These are phyloP conservation scores for Zenarchopterus dispar DNA, from an alignment of 2,797 vertebrate genomes.

Conservation along the genomic window DNA sequence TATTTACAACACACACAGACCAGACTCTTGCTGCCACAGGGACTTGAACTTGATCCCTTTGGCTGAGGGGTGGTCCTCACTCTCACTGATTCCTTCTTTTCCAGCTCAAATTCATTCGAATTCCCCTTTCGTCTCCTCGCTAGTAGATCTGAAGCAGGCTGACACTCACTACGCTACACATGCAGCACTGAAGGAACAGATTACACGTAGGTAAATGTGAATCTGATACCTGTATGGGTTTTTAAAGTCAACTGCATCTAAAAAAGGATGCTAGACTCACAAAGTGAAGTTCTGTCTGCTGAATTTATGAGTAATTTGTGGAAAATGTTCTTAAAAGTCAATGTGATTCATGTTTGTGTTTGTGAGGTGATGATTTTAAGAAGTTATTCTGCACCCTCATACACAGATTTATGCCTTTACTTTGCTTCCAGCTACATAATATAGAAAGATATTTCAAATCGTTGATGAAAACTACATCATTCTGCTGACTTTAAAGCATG, in stretches of 20 bases:
- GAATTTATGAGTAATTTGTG: too few species aligned
- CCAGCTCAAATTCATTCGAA: constrained; percentile 32
- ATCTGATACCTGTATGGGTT: not conserved
- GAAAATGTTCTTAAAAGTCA: too few species aligned
- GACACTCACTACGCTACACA: not conserved
- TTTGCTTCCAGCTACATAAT: too few species aligned
- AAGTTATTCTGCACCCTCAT: too few species aligned
- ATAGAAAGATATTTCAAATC: too few species aligned
- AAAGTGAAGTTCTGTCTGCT: too few species aligned
- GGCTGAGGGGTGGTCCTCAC: constrained; percentile 15
- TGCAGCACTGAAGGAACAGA: not conserved
- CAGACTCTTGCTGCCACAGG: constrained; percentile 28
- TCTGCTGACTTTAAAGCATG: too few species aligned
- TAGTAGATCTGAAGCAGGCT: constrained; percentile 16
- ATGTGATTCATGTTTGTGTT: too few species aligned
- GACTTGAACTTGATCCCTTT: constrained; percentile 16
- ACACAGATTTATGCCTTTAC: too few species aligned
- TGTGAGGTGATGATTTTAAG: too few species aligned
- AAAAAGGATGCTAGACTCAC: not conserved
- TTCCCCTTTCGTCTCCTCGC: constrained; percentile 19
- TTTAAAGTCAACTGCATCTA: not conserved
- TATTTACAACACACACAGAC: constrained; percentile 4
- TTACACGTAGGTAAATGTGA: not conserved
- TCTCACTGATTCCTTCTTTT: constrained; percentile 13
- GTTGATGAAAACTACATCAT: too few species aligned